phyloP scores from a whole-genome alignment of 1,140 invertebrate species.

The Drosophila nasuta region DNA sequence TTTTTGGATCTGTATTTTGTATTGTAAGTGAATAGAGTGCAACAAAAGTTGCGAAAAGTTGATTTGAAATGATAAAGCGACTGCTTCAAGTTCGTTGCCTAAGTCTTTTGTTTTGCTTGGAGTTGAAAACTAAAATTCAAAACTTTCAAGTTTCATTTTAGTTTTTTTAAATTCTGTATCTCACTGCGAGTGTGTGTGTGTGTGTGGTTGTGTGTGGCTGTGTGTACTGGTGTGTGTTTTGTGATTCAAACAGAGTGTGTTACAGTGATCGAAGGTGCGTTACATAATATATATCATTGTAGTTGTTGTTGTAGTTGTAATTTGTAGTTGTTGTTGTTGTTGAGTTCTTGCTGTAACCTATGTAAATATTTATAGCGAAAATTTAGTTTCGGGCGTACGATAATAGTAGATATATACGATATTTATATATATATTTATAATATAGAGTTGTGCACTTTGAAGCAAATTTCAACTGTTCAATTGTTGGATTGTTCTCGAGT shows the following conservation, averaged over 20 bases:
- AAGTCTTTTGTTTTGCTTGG: slow-evolving; percentile 65
- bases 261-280: slow-evolving; percentile 71
- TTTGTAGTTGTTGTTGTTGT: slow-evolving; percentile 44
- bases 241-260: slow-evolving; percentile 63
- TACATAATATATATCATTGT: slow-evolving; percentile 58
- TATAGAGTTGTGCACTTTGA: slow-evolving; percentile 66
- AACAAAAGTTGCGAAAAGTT: slow-evolving; percentile 15
- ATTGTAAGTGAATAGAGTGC: slow-evolving; percentile 3
- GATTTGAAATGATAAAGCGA: slow-evolving; percentile 17
- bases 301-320: slow-evolving; percentile 48
- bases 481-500: slow-evolving; percentile 54
- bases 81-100: slow-evolving; percentile 63
- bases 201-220: slow-evolving; percentile 35
- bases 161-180: slow-evolving; percentile 12
- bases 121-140: neutral
- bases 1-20: neutral
- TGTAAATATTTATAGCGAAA: slow-evolving; percentile 64
- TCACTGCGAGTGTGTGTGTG: slow-evolving; percentile 14
- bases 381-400: slow-evolving; percentile 56
- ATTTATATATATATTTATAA: slow-evolving; percentile 41
- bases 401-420: slow-evolving; percentile 60
- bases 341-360: slow-evolving; percentile 62
- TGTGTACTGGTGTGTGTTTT: slow-evolving; percentile 55
- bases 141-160: neutral
- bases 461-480: slow-evolving; percentile 70